Evolutionary conservation across 64 coral and sea anemone species (phyloP), one percentile per base, ranked within the genome.

Genomic region (Anthopleura sola): DNA sequence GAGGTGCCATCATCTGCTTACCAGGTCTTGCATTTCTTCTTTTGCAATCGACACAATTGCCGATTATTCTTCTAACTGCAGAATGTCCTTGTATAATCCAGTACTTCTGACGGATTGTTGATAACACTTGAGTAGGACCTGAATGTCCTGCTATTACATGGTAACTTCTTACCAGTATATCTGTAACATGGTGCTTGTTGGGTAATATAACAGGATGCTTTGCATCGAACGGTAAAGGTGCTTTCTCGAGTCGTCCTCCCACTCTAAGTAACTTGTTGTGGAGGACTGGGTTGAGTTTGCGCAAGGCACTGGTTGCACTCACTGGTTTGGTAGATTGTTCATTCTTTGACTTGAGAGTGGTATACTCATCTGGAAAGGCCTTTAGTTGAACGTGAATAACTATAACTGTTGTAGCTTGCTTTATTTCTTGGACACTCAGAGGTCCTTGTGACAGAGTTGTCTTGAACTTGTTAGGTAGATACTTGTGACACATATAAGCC

Each of bases 141-240:
- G 34, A 24, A 47, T 83, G 87, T 12, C 80, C 87, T 3, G 44
- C 28, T 18, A 56, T 68, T 18, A 23, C 37, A 53, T 91, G 83
- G 29, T 58, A 53, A 28, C 85, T 76, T 26, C 20, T 20, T 26
- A 91, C 68, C 18, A 86, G 60, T 29, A 91, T 57, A 21, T 64
- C n/a, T 81, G 78, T 85, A 18, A 91, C 56, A 3, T 78, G 82
- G 32, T 90, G 31, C 19, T 39, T 81, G 18, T 34, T 79, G 0
- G 82, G 83, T 6, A 85, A 46, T 37, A 90, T 85, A n/a, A 86
- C 32, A 17, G 83, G 89, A 49, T 91, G 83, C 74, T 44, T 86
- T 16, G 21, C 31, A 69, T 86, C 10, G n/a, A 85, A 26, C 0
- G 68, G 36, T 34, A 91, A 5, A 18, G 39, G 75, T 17, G 83